Conservation (phyloP, 1,140 invertebrate genomes). For the Cyrtorhinus lividipennis region DNA sequence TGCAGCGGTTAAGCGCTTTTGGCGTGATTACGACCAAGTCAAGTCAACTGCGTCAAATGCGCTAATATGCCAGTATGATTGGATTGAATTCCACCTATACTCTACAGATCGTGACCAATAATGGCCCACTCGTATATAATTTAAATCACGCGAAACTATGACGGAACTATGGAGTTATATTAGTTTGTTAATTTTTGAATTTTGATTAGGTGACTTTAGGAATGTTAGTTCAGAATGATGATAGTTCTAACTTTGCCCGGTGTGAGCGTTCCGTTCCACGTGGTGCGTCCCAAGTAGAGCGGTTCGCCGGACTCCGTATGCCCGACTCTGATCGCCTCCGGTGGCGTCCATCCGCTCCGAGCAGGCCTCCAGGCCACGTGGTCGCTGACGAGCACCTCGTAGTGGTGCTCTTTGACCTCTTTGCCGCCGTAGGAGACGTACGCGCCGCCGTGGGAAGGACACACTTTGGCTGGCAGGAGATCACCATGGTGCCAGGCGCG, state of each 20-base stretch:
- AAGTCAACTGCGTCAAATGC: too few relatives aligned
- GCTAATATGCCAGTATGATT: too few relatives aligned
- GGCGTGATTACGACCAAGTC: too few relatives aligned
- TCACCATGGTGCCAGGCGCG: constrained; percentile 55
- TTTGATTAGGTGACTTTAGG: too few relatives aligned
- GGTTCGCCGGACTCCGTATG: not conserved
- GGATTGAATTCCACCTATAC: too few relatives aligned
- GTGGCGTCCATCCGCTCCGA: not conserved
- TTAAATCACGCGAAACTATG: too few relatives aligned
- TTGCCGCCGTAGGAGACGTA: constrained; percentile 48
- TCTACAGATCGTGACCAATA: too few relatives aligned
- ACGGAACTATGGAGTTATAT: too few relatives aligned
- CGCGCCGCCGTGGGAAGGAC: constrained; percentile 44
- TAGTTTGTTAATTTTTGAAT: too few relatives aligned
- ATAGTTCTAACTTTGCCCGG: not conserved
- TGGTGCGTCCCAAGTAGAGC: not conserved
- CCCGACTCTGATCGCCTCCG: not conserved
- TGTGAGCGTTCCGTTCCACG: not conserved
- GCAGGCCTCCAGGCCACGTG: not conserved
- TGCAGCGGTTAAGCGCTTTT: too few relatives aligned
- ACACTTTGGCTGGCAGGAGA: constrained; percentile 58
- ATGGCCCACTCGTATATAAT: too few relatives aligned
- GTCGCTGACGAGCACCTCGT: constrained; percentile 28
- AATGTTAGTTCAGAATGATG: too few relatives aligned
- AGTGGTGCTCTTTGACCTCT: constrained; percentile 44